Evolutionary conservation across 2,888 invertebrate species (phyloP), one percentile per base, ranked within the genome.

Genomic region (Diloba caeruleocephala): DNA sequence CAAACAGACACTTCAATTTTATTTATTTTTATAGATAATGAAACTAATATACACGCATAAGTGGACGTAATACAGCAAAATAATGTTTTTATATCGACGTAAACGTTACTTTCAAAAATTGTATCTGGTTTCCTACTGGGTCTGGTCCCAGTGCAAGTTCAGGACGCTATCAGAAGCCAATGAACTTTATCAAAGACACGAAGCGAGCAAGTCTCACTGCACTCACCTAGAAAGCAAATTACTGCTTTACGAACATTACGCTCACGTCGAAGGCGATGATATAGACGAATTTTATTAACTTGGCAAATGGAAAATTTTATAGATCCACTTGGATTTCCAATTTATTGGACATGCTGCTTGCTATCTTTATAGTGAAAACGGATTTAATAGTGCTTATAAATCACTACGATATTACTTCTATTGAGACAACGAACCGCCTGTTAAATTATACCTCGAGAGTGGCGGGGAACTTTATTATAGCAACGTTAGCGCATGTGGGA

Each of bases 151-250:
- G 65, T 76, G 69, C 72, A 75, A 74, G 64, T 57, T 63, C 62
- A 73, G 61, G 76, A 74, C 69, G 77, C 75, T 76, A 66, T 74
- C 71, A 71, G 75, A 76, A 78, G 75, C 71, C 78, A 79, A 76
- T 67, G 53, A 73, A 60, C 69, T 78, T 77, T 81, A 84, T 81
- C 76, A 73, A 61, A 64, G 37, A 59, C 23, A 53, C 66, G 56
- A 74, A 67, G 69, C 70, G 74, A 69, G 71, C 71, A 76, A 54
- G 78, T 81, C 74, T 67, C 64, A 78, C 76, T 80, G 81, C 82
- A 79, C 72, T 83, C 81, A 74, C 82, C 85, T 78, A 84, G 74
- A 86, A 82, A 86, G 61, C 70, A 61, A 76, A 78, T 78, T 73
- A 74, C 62, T 71, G 66, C 60, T 71, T 71, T 60, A 69, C 51